A percentile compares a stretch with the other conserved stretches of the same genome.
These are phyloP conservation scores for Pseudolaguvia tuberculata DNA, from an alignment of 2,113 vertebrate species.

Conservation along the genomic window DNA sequence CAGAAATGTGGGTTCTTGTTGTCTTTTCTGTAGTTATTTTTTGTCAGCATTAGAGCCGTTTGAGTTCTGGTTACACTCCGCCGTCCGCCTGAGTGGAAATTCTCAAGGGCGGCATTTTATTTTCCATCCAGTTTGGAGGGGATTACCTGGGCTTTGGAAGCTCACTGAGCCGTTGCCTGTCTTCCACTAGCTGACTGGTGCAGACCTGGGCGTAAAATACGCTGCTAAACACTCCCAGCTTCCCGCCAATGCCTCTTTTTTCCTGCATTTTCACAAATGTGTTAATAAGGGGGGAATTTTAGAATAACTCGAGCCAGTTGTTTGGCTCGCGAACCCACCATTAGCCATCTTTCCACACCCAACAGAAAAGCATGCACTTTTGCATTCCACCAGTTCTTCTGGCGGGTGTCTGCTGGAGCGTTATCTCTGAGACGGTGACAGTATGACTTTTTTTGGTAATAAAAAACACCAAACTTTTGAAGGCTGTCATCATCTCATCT, in stretches of 20 bases:
- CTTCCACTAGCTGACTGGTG: constrained; percentile 46
- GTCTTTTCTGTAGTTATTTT: not conserved
- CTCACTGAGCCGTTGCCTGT: constrained; percentile 48
- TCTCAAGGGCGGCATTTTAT: constrained; percentile 54
- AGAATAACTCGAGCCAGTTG: constrained; percentile 49
- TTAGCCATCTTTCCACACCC: constrained; percentile 41
- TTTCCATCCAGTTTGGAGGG: constrained; percentile 59
- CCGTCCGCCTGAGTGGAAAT: constrained; percentile 55
- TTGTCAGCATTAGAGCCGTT: not conserved
- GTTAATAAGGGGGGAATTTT: constrained; percentile 46
- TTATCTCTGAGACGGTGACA: constrained; percentile 41
- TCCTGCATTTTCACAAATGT: constrained; percentile 25
- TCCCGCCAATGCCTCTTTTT: constrained; percentile 27
- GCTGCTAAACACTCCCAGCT: constrained; percentile 41
- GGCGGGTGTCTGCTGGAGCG: constrained; percentile 34
- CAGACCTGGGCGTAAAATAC: constrained; percentile 43
- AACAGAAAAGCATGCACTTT: constrained; percentile 29
- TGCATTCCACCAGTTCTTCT: constrained; percentile 34
- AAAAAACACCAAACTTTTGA: constrained; percentile 32
- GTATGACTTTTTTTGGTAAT: constrained; percentile 43
- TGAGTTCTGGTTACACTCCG: constrained; percentile 35
- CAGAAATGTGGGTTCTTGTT: not conserved
- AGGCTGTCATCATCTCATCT: constrained; percentile 41
- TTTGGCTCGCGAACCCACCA: constrained; percentile 22
- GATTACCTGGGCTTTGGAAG: constrained; percentile 60